Percentiles rank a stretch among this genome's conserved stretches.
Conservation (phyloP, 2,888 invertebrate genomes). For the Tachina fera region DNA sequence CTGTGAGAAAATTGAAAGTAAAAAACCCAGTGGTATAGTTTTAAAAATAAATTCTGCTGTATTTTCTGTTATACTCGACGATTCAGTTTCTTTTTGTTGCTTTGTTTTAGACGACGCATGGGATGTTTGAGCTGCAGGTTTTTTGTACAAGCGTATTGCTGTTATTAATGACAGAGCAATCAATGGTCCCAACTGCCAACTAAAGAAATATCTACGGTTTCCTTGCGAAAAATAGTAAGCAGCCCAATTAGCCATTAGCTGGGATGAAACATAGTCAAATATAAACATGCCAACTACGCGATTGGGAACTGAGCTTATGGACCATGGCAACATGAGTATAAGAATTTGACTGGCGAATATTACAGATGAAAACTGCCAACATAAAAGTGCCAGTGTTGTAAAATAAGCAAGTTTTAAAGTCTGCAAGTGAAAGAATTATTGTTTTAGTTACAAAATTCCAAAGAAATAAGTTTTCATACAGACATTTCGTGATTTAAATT, state of each 20-base stretch:
- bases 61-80: constrained; percentile 61
- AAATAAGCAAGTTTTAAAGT: constrained; percentile 79
- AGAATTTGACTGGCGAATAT: constrained; percentile 90
- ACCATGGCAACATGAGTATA: constrained; percentile 89
- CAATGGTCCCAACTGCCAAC: constrained; percentile 81
- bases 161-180: constrained; percentile 79
- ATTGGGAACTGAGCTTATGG: constrained; percentile 84
- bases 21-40: constrained; percentile 77
- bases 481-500: too few species aligned
- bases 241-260: constrained; percentile 78
- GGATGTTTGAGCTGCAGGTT: constrained; percentile 52
- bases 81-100: constrained; percentile 43
- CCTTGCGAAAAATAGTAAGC: constrained; percentile 80
- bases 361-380: constrained; percentile 93
- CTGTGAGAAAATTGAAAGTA: constrained; percentile 79
- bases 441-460: not conserved
- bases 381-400: constrained; percentile 82
- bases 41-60: constrained; percentile 76
- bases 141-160: constrained; percentile 74
- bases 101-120: constrained; percentile 51
- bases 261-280: constrained; percentile 80
- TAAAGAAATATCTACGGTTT: constrained; percentile 80
- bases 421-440: constrained; percentile 72
- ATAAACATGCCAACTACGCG: constrained; percentile 82
- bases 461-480: too few species aligned